Evolutionary conservation across 2,888 invertebrate genomes (phyloP), one percentile per base, ranked within the genome.

Genomic region (Suillia variegata): DNA sequence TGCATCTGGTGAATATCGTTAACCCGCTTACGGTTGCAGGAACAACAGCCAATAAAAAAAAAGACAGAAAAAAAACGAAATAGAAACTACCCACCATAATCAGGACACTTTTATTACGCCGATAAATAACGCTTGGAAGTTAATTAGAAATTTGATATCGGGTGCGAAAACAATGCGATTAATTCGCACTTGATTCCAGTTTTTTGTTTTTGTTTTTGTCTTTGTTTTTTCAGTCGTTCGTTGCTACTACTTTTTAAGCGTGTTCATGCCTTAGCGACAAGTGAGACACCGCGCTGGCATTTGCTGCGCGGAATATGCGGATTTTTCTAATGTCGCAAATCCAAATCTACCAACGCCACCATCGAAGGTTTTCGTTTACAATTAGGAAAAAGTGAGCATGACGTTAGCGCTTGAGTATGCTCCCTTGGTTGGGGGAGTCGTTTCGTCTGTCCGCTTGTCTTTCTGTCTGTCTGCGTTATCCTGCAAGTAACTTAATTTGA

Each of bases 101-200:
- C 73, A 71, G 70, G 70, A 75, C 70, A 71, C 66, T 74, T 78
- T 77, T 76, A 78, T 78, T 69, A 71, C 66, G 64, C 67, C 68
- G 70, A 76, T 78, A 76, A 77, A 78, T 76, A 71, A 75, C 64
- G 67, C 67, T 72, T 63, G 53, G 50, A 70, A 68, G 71, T 76
- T 77, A 77, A 77, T 77, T 78, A 72, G 78, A 76, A 75, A 78
- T 71, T 70, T 70, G 75, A 77, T 77, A 76, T 70, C 58, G 33
- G 31, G 38, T 26, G 10, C 26, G 10, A 26, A 5, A 26, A n/a
- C n/a, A 26, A 26, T 26, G 26, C 26, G 26, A 26, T 26, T 26
- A 26, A 5, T 38, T 38, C n/a, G 38, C 38, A 38, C 10, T n/a
- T 8, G 31, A 31, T 5, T 12, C 6, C 31, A 31, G 31, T 31